Evolutionary conservation across 2,888 invertebrate genomes (phyloP), one percentile per base, ranked within the genome.

Genomic region (Metalampra italica): DNA sequence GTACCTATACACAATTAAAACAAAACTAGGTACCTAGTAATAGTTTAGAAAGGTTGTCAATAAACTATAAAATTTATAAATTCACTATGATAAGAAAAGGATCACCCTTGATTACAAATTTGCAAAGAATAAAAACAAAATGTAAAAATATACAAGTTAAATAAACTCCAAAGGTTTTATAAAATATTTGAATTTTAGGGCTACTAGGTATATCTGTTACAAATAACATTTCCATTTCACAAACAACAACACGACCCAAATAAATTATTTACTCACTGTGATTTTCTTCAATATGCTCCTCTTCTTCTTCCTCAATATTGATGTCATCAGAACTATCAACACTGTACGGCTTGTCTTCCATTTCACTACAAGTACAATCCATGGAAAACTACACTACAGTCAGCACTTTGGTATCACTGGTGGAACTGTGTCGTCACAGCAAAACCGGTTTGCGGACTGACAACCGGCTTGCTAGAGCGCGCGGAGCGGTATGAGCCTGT

Each of bases 291-390:
- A 81, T 78, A 51, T 81, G 80, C 34, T 75, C 75, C 7, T 52
- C 52, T 32, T 53, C 53, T 49, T 53, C 53, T 49, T 88, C 87
- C 61, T 89, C 89, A 41, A 89, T 85, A 64, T 89, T 87, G 55
- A 89, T 84, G 75, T 89, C 89, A 66, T 89, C 89, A 34, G 84
- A 89, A 81, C 88, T 88, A 56, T 88, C 89, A 74, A 87, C 86
- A 87, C 88, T 87, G 69, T 82, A 88, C 49, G 85, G 80, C 63
- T 87, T 89, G 64, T 89, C 88, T 80, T 89, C 89, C 89, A 89
- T 89, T 71, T 82, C 77, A 78, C 80, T 71, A 58, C 64, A 71
- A 12, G 41, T 45, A 68, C 72, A 73, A 80, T 82, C 78, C 79
- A 81, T 79, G 47, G 13, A 67, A 74, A 73, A 75, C 75, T 64